Conservation (phyloP, 92 coral and sea anemone genomes). For the Heteractis magnifica region DNA sequence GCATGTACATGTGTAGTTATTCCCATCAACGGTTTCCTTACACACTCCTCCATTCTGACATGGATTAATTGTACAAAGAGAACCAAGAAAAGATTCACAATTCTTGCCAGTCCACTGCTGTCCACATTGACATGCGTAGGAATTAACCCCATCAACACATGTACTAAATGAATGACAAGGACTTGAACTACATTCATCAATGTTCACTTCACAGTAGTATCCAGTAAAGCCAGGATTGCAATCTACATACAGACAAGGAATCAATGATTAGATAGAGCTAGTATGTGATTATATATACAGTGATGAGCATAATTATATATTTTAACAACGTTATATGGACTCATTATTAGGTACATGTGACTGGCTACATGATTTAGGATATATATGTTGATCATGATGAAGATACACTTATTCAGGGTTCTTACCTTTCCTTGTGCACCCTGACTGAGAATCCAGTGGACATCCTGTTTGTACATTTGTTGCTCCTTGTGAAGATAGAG, state of each 20-base stretch:
- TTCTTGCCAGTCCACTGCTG: slow-evolving; percentile 72
- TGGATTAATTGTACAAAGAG: slow-evolving; percentile 58
- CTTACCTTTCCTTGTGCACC: slow-evolving; percentile 65
- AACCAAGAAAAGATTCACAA: slow-evolving; percentile 65
- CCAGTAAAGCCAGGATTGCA: slow-evolving; percentile 88
- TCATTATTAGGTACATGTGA: no score
- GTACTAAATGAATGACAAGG: slow-evolving; percentile 73
- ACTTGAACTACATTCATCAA: slow-evolving; percentile 63
- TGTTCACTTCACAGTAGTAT: slow-evolving; percentile 85
- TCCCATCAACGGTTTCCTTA: slow-evolving; percentile 54
- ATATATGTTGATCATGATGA: no score
- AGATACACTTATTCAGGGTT: background rate
- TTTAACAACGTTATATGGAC: no score
- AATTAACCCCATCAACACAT: slow-evolving; percentile 69
- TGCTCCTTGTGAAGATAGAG: slow-evolving; percentile 20
- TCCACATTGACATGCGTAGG: slow-evolving; percentile 85
- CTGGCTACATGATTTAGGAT: no score
- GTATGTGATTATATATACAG: no score
- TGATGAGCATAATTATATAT: no score
- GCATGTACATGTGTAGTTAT: slow-evolving; percentile 91
- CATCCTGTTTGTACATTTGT: slow-evolving; percentile 51
- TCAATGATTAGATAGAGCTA: background rate
- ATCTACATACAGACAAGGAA: slow-evolving; percentile 27
- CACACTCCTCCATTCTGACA: slow-evolving; percentile 82
- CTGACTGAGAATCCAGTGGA: slow-evolving; percentile 47